phyloP scores from a whole-genome alignment of 2,113 vertebrate species.

The Macroglossus sobrinus region DNA sequence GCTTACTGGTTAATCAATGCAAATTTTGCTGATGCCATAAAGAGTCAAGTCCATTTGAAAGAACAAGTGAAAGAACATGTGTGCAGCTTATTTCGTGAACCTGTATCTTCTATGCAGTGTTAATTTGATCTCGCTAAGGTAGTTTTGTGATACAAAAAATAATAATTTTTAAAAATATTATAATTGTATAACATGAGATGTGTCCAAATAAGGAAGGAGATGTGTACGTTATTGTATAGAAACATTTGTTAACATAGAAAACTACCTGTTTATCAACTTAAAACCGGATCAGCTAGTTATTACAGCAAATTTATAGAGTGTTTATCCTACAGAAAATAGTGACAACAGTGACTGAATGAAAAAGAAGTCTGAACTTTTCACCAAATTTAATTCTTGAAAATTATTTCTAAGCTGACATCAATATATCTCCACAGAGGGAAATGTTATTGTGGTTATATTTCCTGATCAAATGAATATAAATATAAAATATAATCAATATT shows the following conservation, averaged over 20 bases:
- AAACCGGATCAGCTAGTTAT: neutral
- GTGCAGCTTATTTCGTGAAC: neutral
- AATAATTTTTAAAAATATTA: neutral
- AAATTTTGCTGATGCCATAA: constrained; percentile 66
- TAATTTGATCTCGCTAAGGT: neutral
- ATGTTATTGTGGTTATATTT: neutral
- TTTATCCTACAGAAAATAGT: neutral
- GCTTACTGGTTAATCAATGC: constrained; percentile 46
- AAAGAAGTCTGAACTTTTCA: neutral
- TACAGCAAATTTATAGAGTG: neutral
- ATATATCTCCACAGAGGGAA: neutral
- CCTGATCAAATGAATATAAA: neutral
- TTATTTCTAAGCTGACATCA: neutral
- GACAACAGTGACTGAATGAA: neutral
- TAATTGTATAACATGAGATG: neutral
- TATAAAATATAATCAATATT: neutral
- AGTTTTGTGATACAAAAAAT: neutral
- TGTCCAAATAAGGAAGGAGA: neutral
- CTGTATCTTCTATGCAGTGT: neutral
- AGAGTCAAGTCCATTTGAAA: constrained; percentile 16
- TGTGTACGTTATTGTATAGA: neutral
- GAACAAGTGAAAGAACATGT: constrained; percentile 22
- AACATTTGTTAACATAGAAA: neutral
- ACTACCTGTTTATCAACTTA: neutral
- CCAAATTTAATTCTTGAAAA: constrained; percentile 4